A percentile compares a stretch with the other conserved stretches of the same genome.
These are phyloP conservation scores for Scotopteryx bipunctaria DNA, from an alignment of 2,888 invertebrate species.

Conservation along the genomic window DNA sequence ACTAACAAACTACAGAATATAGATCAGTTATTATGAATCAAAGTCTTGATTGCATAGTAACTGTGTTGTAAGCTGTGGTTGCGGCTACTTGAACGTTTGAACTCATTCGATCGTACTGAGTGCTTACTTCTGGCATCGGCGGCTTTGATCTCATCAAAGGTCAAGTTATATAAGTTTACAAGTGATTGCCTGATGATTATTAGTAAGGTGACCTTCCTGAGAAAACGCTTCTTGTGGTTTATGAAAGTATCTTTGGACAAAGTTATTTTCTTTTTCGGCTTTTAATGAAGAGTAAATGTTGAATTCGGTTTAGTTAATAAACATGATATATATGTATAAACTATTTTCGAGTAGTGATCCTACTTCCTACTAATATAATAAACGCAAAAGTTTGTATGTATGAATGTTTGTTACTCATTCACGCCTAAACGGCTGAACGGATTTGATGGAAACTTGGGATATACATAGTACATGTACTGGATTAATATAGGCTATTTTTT, in stretches of 20 bases:
- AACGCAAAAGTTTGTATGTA: too few species aligned
- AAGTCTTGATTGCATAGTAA: slow-evolving; percentile 10
- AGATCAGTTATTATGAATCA: neutral
- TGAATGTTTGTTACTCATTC: too few species aligned
- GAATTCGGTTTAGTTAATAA: too few species aligned
- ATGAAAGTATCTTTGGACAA: slow-evolving; percentile 6
- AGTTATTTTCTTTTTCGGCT: too few species aligned
- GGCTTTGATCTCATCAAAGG: slow-evolving; percentile 22
- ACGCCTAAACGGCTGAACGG: too few species aligned
- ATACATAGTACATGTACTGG: too few species aligned
- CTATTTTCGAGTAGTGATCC: too few species aligned
- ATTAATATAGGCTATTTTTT: too few species aligned
- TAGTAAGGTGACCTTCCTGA: slow-evolving; percentile 26
- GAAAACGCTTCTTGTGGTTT: slow-evolving; percentile 13
- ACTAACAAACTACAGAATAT: slow-evolving; percentile 6
- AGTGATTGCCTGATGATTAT: slow-evolving; percentile 23
- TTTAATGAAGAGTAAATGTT: too few species aligned
- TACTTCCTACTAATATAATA: too few species aligned
- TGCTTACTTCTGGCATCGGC: slow-evolving; percentile 24
- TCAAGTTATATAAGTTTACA: slow-evolving; percentile 28
- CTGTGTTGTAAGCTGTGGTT: slow-evolving; percentile 10
- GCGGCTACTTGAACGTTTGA: slow-evolving; percentile 25
- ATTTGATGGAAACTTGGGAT: too few species aligned
- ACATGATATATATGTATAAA: too few species aligned
- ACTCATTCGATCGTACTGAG: slow-evolving; percentile 24